Evolutionary conservation across 2,797 vertebrate genomes (phyloP).

Genomic region (Channa striata): DNA sequence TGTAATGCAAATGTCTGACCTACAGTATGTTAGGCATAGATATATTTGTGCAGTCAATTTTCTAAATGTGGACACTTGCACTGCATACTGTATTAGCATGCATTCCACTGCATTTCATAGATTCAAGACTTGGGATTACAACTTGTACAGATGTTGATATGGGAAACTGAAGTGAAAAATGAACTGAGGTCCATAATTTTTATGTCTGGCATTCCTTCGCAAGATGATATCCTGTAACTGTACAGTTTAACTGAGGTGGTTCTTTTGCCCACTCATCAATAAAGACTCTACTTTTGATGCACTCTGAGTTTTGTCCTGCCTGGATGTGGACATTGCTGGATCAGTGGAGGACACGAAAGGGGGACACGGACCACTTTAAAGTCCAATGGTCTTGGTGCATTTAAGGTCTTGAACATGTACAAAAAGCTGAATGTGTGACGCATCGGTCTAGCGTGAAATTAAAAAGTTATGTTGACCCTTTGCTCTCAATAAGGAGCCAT

Average conservation of each 20-base stretch:
- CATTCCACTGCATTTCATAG: slow-evolving; percentile 80
- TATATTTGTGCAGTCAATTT: slow-evolving; percentile 75
- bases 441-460: slow-evolving; percentile 22
- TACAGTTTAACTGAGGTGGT: slow-evolving; percentile 88
- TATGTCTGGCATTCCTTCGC: slow-evolving; percentile 76
- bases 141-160: slow-evolving; percentile 77
- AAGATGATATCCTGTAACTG: slow-evolving; percentile 83
- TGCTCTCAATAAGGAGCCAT: not conserved
- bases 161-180: slow-evolving; percentile 61
- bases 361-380: slow-evolving; percentile 11
- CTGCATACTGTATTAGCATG: slow-evolving; percentile 82
- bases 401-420: slow-evolving; percentile 7
- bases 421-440: slow-evolving; percentile 8
- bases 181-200: slow-evolving; percentile 76
- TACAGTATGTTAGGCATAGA: slow-evolving; percentile 71
- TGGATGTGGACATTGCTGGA: slow-evolving; percentile 32
- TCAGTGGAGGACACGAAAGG: slow-evolving; percentile 21
- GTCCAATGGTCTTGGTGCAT: not conserved
- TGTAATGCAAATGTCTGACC: slow-evolving; percentile 75
- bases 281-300: slow-evolving; percentile 91
- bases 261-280: slow-evolving; percentile 88
- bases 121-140: slow-evolving; percentile 70
- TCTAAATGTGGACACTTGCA: slow-evolving; percentile 78
- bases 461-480: slow-evolving; percentile 16
- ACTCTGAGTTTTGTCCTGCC: slow-evolving; percentile 65